These are phyloP conservation scores for Caenorhabditis sulstoni DNA, from an alignment of 2,888 invertebrate species.

Conservation along the genomic window DNA sequence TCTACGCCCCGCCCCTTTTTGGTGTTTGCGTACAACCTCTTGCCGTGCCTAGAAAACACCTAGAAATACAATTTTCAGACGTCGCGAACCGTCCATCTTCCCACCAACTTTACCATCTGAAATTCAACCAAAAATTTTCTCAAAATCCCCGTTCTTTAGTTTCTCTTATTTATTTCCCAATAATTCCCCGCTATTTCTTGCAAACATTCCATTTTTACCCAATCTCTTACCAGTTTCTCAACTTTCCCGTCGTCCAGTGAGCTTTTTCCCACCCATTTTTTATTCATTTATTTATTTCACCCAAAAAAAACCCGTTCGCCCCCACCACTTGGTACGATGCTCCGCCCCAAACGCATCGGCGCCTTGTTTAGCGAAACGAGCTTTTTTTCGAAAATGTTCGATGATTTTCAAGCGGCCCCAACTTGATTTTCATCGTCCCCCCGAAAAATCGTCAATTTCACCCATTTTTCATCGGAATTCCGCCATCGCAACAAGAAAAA, in stretches of 20 bases:
- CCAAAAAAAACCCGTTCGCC: too few species aligned
- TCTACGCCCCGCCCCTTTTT: too few species aligned
- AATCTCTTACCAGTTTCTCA: conserved; percentile 13
- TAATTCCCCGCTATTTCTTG: too few species aligned
- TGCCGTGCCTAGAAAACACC: too few species aligned
- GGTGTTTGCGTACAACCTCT: too few species aligned
- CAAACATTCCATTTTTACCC: background rate
- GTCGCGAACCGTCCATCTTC: too few species aligned
- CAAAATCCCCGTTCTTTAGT: conserved; percentile 4
- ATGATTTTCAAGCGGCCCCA: conserved; percentile 30
- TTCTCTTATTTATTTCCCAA: background rate
- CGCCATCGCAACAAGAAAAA: too few species aligned
- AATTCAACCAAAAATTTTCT: conserved; percentile 4
- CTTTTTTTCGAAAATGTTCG: background rate
- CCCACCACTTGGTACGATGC: background rate
- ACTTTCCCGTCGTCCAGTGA: background rate
- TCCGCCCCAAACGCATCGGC: conserved; percentile 18
- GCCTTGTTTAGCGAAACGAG: background rate
- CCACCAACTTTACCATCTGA: too few species aligned
- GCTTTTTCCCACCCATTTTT: conserved; percentile 4
- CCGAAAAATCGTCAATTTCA: background rate
- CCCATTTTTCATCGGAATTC: too few species aligned
- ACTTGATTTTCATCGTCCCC: conserved; percentile 18
- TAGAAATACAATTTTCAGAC: too few species aligned
- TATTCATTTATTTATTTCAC: background rate